Percentiles rank a stretch among this genome's conserved stretches.
These are phyloP conservation scores for Alviniconcha strummeri DNA, from an alignment of 2,888 invertebrate species.

Conservation along the genomic window DNA sequence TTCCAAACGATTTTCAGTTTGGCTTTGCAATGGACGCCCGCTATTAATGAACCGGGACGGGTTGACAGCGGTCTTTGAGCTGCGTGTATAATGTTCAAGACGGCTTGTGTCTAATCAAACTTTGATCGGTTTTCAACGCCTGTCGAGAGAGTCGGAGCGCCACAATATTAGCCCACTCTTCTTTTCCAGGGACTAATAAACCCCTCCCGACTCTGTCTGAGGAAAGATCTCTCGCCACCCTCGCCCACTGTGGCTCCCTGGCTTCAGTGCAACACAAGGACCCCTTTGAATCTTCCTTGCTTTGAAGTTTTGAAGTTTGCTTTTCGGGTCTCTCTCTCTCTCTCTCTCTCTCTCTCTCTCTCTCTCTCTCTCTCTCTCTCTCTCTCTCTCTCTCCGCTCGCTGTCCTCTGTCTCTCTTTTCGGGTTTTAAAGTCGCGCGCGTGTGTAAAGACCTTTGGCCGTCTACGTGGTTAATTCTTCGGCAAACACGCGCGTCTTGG, in stretches of 20 bases:
- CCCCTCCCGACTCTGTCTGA: neutral
- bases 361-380: no score
- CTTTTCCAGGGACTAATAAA: neutral
- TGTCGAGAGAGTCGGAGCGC: neutral
- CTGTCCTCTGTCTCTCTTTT: no score
- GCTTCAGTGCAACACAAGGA: neutral
- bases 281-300: neutral
- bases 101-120: constrained; percentile 20
- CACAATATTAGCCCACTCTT: neutral
- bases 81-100: neutral
- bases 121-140: neutral
- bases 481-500: no score
- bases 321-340: no score
- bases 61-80: no score
- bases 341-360: no score
- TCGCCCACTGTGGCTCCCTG: neutral
- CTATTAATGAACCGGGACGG: constrained; percentile 1
- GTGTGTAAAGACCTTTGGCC: no score
- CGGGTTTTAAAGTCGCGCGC: no score
- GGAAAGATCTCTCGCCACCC: neutral
- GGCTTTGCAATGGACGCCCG: constrained; percentile 9
- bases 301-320: no score
- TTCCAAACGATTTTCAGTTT: neutral
- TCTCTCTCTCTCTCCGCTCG: no score
- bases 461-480: no score